A percentile compares a stretch with the other conserved stretches of the same genome.
phyloP scores from a whole-genome alignment of 2,888 invertebrate species.

The Torymus auratus region DNA sequence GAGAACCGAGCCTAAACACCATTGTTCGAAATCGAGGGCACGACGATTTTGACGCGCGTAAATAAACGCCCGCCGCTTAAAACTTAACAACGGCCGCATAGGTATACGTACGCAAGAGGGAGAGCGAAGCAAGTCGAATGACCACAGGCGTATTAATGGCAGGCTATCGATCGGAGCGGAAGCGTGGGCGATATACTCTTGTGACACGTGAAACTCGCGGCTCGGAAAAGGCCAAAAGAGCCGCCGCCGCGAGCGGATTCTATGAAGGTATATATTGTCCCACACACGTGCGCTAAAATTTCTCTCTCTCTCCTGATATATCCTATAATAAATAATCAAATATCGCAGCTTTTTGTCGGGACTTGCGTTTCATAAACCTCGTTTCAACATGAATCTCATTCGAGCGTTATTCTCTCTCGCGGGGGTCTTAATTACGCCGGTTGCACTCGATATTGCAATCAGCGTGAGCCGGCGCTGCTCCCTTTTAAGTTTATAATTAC shows the following conservation, averaged over 20 bases:
- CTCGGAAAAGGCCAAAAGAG: slow-evolving; percentile 26
- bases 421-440: too few species aligned
- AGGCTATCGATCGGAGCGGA: slow-evolving; percentile 32
- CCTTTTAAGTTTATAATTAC: too few species aligned
- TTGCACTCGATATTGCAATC: too few species aligned
- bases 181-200: slow-evolving; percentile 8
- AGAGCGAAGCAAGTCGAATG: slow-evolving; percentile 4
- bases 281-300: neutral
- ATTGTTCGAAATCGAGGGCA: too few species aligned
- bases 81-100: neutral
- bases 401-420: too few species aligned
- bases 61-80: neutral
- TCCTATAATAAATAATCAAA: too few species aligned
- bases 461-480: too few species aligned
- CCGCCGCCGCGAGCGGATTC: slow-evolving; percentile 22
- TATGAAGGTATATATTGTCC: slow-evolving; percentile 26
- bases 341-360: too few species aligned
- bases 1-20: too few species aligned
- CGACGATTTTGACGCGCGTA: slow-evolving; percentile 9
- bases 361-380: too few species aligned
- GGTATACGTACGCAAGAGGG: neutral
- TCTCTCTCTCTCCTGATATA: too few species aligned
- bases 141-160: slow-evolving; percentile 27
- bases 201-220: slow-evolving; percentile 33
- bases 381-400: too few species aligned